phyloP scores from a whole-genome alignment of 2,113 vertebrate genomes.

The Crotalus tigris region DNA sequence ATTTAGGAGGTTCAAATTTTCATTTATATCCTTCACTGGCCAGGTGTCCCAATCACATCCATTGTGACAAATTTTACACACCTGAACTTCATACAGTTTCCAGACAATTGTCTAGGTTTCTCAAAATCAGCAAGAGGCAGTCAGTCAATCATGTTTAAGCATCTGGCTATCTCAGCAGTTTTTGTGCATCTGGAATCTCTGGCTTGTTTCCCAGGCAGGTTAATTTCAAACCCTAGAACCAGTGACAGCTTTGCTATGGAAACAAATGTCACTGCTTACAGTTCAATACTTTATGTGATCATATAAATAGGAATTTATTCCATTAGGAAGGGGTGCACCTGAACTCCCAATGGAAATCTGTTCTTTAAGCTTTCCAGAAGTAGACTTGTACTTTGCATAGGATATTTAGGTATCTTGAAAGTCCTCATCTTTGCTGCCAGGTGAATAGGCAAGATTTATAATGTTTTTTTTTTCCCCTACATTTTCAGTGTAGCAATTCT shows the following conservation, averaged over 20 bases:
- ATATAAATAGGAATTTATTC: slow-evolving; percentile 13
- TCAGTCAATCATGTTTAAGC: background rate
- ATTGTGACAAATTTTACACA: slow-evolving; percentile 14
- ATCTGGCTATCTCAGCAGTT: slow-evolving; percentile 2
- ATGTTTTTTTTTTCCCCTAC: background rate
- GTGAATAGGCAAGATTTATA: background rate
- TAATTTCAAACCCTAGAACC: slow-evolving; percentile 23
- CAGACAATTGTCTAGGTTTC: background rate
- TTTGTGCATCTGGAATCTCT: slow-evolving; percentile 23
- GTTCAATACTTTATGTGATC: slow-evolving; percentile 23
- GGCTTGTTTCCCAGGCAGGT: slow-evolving; percentile 15
- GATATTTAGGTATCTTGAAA: slow-evolving; percentile 1
- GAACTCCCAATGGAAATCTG: background rate
- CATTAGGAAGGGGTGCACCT: background rate
- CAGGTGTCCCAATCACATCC: background rate
- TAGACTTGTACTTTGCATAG: background rate
- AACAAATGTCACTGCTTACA: slow-evolving; percentile 16
- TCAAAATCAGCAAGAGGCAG: slow-evolving; percentile 25
- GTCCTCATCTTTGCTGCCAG: background rate
- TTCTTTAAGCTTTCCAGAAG: background rate
- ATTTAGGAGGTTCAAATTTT: slow-evolving; percentile 35
- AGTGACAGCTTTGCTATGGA: slow-evolving; percentile 31
- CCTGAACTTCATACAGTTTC: slow-evolving; percentile 11
- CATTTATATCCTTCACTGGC: slow-evolving; percentile 19
- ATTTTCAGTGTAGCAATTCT: background rate